phyloP scores from a whole-genome alignment of 2,888 invertebrate genomes.

The Lottia scabra region DNA sequence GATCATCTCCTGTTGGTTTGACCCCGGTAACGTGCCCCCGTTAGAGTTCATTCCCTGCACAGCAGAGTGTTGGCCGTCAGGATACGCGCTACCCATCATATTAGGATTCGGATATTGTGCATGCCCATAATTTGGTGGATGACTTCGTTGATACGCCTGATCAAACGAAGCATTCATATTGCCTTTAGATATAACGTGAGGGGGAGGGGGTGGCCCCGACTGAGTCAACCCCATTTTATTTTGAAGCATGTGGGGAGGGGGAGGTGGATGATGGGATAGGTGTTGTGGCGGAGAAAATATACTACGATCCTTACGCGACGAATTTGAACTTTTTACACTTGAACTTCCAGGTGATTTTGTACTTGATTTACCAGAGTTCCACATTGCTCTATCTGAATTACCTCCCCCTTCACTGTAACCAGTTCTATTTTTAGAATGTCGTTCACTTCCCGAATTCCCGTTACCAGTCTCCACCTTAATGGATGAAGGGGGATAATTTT shows the following conservation, averaged over 20 bases:
- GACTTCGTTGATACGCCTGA: neutral
- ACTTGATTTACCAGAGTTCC: neutral
- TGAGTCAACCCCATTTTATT: neutral
- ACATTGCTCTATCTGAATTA: neutral
- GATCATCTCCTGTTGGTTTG: constrained; percentile 19
- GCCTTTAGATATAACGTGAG: neutral
- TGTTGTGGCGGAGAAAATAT: neutral
- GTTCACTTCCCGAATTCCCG: neutral
- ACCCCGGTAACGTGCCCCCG: constrained; percentile 4
- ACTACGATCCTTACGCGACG: neutral
- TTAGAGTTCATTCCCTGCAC: constrained; percentile 6
- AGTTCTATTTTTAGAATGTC: neutral
- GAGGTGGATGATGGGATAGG: neutral
- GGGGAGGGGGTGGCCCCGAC: constrained; percentile 12
- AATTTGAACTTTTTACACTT: neutral
- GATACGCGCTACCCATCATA: neutral
- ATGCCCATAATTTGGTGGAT: neutral
- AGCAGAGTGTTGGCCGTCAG: neutral
- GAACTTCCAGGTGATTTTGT: neutral
- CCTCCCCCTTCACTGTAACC: neutral
- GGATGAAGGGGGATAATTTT: neutral
- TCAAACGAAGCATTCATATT: neutral
- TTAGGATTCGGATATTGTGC: neutral
- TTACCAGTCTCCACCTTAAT: neutral
- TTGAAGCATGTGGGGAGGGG: neutral